These are phyloP conservation scores for Belgica antarctica DNA, from an alignment of 2,888 invertebrate genomes.

Conservation along the genomic window DNA sequence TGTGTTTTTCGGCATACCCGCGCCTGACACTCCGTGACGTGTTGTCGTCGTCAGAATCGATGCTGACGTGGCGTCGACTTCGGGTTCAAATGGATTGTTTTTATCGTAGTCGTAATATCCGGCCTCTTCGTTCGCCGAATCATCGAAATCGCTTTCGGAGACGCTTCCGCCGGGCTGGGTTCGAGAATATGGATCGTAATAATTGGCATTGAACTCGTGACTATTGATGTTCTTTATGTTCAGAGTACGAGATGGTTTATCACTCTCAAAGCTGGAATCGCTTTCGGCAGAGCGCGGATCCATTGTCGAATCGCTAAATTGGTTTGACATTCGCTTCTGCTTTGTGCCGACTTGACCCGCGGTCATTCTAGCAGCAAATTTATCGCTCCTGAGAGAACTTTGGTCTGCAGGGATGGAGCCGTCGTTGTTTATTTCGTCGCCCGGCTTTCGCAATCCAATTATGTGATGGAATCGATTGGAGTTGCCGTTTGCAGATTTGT, in stretches of 20 bases:
- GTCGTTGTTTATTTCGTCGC: not conserved
- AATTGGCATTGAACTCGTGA: slow-evolving; percentile 33
- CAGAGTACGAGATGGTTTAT: not conserved
- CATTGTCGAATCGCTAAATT: not conserved
- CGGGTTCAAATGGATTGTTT: slow-evolving; percentile 1
- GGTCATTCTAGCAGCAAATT: not conserved
- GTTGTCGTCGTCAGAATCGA: not conserved
- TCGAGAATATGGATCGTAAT: slow-evolving; percentile 24
- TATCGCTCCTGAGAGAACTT: not conserved
- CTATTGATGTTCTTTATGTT: slow-evolving; percentile 32
- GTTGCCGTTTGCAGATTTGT: slow-evolving; percentile 27
- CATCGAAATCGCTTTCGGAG: slow-evolving; percentile 19
- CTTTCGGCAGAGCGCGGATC: no score
- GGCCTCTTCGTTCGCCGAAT: not conserved
- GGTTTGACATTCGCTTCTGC: not conserved
- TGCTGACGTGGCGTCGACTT: not conserved
- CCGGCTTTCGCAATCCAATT: slow-evolving; percentile 9
- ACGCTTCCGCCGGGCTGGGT: not conserved
- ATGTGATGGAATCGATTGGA: slow-evolving; percentile 34
- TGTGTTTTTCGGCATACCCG: not conserved
- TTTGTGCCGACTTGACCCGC: not conserved
- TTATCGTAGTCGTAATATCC: slow-evolving; percentile 21
- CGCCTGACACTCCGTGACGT: not conserved
- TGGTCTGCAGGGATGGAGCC: not conserved
- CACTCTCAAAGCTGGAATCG: slow-evolving; percentile 13